Evolutionary conservation across 2,888 invertebrate genomes (phyloP), one percentile per base, ranked within the genome.

Genomic region (Dryomyza anilis): DNA sequence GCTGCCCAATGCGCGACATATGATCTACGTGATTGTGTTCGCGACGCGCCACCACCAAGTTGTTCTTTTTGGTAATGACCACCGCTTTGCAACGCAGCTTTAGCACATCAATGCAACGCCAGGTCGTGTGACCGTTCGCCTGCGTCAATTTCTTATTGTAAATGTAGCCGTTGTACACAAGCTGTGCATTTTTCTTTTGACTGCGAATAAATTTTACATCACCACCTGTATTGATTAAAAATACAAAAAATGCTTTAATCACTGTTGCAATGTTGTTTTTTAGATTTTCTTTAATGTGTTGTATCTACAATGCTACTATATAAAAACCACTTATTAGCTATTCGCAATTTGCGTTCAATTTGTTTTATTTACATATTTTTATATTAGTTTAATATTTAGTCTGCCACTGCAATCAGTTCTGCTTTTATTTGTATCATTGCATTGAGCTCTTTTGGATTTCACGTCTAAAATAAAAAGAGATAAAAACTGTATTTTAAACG

Each of bases 61-160:
- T 68, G 43, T 79, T 83, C 30, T 74, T 75, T 68, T 79, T 83
- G 7, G 84, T 84, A 43, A 83, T 82, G 45, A 83, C 81, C 14
- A 83, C 83, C 3, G 84, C 84, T 69, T 81, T 82, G 70, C 84
- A 84, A 46, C 81, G 81, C 33, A 77, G 71, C 70, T 84, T 84
- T 0, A 83, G 69, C 1, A 83, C 81, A 69, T 84, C 84, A 2
- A 80, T 78, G 66, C 84, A 84, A 3, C 84, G 76, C 84, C 84
- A 84, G 23, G 83, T 84, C 6, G 84, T 84, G 56, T 83, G 83
- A 21, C 84, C 84, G 70, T 83, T 84, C 2, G 81, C 81, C 67
- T 84, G 84, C 0, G 84, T 84, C n/a, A 83, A 72, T 70, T 84
- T 84, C 71, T 84, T 84, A 72, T 84, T 84, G 71, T 82, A 85